Evolutionary conservation across 2,888 invertebrate genomes (phyloP).

Genomic region (Tetropium fuscum): DNA sequence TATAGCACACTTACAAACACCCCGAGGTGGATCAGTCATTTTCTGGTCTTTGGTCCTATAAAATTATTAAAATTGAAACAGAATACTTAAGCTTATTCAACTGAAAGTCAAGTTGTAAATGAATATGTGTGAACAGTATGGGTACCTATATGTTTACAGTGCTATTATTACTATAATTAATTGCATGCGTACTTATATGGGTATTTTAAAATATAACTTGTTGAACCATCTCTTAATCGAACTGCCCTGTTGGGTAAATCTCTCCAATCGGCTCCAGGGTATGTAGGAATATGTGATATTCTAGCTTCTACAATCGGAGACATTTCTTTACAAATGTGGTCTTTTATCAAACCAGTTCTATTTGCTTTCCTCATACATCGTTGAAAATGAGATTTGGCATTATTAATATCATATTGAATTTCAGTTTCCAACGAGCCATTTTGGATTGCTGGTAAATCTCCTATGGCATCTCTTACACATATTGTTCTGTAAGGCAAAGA

Average conservation of each 20-base stretch:
- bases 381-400: slow-evolving; percentile 82
- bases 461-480: slow-evolving; percentile 83
- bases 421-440: slow-evolving; percentile 79
- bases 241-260: slow-evolving; percentile 85
- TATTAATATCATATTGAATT: slow-evolving; percentile 78
- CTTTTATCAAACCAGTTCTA: slow-evolving; percentile 61
- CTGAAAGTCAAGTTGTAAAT: no score
- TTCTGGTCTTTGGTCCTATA: slow-evolving; percentile 67
- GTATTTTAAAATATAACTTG: slow-evolving; percentile 70
- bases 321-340: slow-evolving; percentile 90
- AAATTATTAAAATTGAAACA: not conserved
- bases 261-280: slow-evolving; percentile 86
- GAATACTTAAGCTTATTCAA: no score
- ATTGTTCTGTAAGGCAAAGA: slow-evolving; percentile 83
- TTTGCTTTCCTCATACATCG: slow-evolving; percentile 71
- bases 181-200: slow-evolving; percentile 69
- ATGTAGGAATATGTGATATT: slow-evolving; percentile 79
- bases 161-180: no score
- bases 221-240: slow-evolving; percentile 77
- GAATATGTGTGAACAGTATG: no score
- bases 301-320: slow-evolving; percentile 82
- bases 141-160: no score
- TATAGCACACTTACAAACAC: slow-evolving; percentile 82
- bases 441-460: slow-evolving; percentile 80
- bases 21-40: slow-evolving; percentile 69